Base-by-base conservation (phyloP, 2,797 vertebrate genomes). In the Molossus alvarezi region DNA sequence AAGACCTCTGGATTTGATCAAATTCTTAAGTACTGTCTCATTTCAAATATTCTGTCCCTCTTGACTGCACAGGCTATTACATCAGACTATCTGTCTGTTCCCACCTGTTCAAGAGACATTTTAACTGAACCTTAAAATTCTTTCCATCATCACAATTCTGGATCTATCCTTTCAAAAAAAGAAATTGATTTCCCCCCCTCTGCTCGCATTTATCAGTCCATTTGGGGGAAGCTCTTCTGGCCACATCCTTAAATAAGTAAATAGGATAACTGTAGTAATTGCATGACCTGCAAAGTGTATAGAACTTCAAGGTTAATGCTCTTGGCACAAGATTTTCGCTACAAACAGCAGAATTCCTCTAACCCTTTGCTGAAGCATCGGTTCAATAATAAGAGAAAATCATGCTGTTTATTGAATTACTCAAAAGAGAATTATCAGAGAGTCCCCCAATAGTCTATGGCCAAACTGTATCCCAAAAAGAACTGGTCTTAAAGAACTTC, bases 261-360 rank as follows among this genome's bases (percentile, higher is more conserved):
- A 95, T 81, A 96, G 90, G 82, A 81, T 95, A 97, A 96, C 94
- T 95, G 58, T 84, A 29, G 94, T 95, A 97, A 97, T 95, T 82
- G 92, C 62, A 95, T 96, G 95, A 95, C 96, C 97, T 94, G 62
- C 41, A 93, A 88, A 95, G 67, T 91, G 79, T 90, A 73, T 53
- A 93, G 96, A 82, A 89, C 93, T 69, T 97, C 85, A 96, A 97
- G 91, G 94, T 95, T 96, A 95, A 95, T 84, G 82, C 41, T 94
- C 91, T 94, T 94, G 67, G 94, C 79, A 88, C 83, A 95, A 86
- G 88, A 94, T 97, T 97, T 97, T 97, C 1, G 11, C 96, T 94
- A 94, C 67, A 65, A 97, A 95, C 96, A 97, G 93, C 97, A 97
- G 86, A 97, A 97, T 95, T 96, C 94, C 57, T 94, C 90, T 89